phyloP scores from a whole-genome alignment of 2,888 invertebrate genomes.

The Adelognathus sp. region DNA sequence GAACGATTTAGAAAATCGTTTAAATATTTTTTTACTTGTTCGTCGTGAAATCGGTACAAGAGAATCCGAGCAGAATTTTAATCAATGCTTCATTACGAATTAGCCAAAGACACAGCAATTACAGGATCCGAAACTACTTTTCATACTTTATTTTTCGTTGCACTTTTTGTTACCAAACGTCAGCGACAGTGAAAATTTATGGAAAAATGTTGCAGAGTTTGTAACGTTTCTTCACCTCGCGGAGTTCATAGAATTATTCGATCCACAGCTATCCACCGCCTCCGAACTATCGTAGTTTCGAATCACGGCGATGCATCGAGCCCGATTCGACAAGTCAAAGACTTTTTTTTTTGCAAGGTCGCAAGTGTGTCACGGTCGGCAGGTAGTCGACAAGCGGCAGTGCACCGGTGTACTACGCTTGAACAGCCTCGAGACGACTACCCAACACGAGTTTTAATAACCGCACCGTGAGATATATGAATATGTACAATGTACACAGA shows the following conservation, averaged over 20 bases:
- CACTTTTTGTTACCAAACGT: not conserved
- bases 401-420: slow-evolving; percentile 29
- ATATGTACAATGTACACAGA: not conserved
- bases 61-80: too few relatives aligned
- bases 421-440: not conserved
- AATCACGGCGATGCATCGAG: slow-evolving; percentile 24
- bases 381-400: slow-evolving; percentile 71
- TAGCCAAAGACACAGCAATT: too few relatives aligned
- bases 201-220: not conserved
- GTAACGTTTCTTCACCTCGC: not conserved
- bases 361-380: slow-evolving; percentile 77
- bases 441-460: slow-evolving; percentile 29
- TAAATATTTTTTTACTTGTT: too few relatives aligned
- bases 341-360: slow-evolving; percentile 45
- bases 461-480: not conserved
- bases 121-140: too few relatives aligned
- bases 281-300: not conserved
- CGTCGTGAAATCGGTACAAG: too few relatives aligned
- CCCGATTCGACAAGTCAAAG: slow-evolving; percentile 1
- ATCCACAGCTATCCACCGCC: not conserved
- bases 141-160: not conserved
- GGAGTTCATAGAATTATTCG: not conserved
- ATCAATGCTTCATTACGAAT: too few relatives aligned
- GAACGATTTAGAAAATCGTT: too few relatives aligned
- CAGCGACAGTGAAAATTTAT: not conserved